Evolutionary conservation across 2,888 invertebrate genomes (phyloP).

Genomic region (Anticlea derivata): DNA sequence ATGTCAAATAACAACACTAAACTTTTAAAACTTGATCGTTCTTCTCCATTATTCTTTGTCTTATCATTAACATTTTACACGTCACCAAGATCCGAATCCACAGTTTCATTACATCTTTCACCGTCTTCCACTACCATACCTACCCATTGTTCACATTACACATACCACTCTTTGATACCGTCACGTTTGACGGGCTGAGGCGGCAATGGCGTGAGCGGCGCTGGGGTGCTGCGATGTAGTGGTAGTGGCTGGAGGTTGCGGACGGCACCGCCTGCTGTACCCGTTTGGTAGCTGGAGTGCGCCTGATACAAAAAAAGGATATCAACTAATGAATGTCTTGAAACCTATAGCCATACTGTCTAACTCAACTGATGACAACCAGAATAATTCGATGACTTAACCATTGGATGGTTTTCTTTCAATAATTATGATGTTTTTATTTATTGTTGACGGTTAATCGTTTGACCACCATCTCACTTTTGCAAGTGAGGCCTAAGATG

Average conservation of each 20-base stretch:
- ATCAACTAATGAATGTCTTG: too few species aligned
- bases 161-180: constrained; percentile 98
- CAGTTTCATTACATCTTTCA: neutral
- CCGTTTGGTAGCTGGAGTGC: constrained; percentile 76
- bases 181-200: constrained; percentile 88
- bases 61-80: neutral
- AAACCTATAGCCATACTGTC: too few species aligned
- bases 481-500: too few species aligned
- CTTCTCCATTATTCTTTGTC: neutral
- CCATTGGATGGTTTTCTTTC: too few species aligned
- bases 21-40: too few species aligned
- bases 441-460: too few species aligned
- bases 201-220: constrained; percentile 81
- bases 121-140: neutral
- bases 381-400: too few species aligned
- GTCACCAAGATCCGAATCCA: constrained; percentile 10
- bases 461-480: too few species aligned
- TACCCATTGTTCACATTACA: constrained; percentile 78
- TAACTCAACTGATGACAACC: too few species aligned
- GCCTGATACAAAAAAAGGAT: constrained; percentile 51
- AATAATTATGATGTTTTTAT: too few species aligned
- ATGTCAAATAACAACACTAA: too few species aligned
- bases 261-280: constrained; percentile 71
- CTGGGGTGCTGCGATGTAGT: constrained; percentile 69
- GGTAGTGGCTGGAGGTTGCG: constrained; percentile 78